Base-by-base conservation (phyloP, 2,888 invertebrate species). In the Erebia aethiops region DNA sequence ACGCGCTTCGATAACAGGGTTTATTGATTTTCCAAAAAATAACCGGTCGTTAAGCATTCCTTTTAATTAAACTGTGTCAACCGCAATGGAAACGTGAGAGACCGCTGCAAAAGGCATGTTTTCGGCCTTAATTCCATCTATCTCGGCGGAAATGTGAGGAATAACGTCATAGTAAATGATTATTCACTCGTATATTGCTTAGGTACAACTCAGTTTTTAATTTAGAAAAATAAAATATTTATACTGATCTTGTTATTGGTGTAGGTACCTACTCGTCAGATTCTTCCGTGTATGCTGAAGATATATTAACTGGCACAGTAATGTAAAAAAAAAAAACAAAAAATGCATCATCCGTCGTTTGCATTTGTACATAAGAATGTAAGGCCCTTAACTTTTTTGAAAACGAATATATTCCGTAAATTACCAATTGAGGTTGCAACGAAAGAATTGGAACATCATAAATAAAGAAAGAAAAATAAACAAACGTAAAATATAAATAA, bases 1-100 rank as follows among this genome's bases (percentile, higher is more conserved):
- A 74, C 62, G 67, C 64, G 66, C 16, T 51, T 71, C 72, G 64
- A 76, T 77, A 77, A 70, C 73, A 67, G 75, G 75, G 76, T 79
- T 79, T 77, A 79, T 79, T 72, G 78, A 77, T 77, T 78, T 77
- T 72, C 77, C 71, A 58, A 73, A 72, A 70, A 73, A 71, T 74
- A 63, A 73, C 67, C 41, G 62, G 18, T 57, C 56, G 73, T 73
- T 74, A 73, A 73, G 7, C 67, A 69, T 67, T 57, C 69, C 68
- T 74, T 35, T 35, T 74, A 77, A 77, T 77, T 74, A 67, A 71
- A 76, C 71, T 69, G 74, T 77, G 76, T 74, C 76, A 71, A 54
- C 63, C 62, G 57, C 71, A 49, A 64, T 62, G 21, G 69, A 69
- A 70, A 64, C 67, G 70, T 65, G 71, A 71, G 56, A 74, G 71